Percentiles rank a stretch among this genome's conserved stretches.
Conservation (phyloP, 2,797 vertebrate species). For the Tiaroga cobitis region DNA sequence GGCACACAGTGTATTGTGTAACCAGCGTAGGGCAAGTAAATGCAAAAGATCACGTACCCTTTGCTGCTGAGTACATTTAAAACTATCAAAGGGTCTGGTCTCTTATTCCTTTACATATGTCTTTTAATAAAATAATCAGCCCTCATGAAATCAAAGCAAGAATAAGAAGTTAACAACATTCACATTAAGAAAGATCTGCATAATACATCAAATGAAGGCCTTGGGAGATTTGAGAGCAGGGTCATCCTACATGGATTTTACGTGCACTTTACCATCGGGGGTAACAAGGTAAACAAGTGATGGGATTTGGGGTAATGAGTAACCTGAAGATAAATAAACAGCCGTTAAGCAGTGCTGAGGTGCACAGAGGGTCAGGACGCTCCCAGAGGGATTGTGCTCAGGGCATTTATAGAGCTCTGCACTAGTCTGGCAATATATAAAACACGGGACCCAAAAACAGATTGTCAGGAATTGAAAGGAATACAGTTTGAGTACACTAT, state of each 20-base stretch:
- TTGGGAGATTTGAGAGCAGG: constrained; percentile 10
- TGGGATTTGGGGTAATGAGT: constrained; percentile 59
- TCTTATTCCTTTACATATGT: background rate
- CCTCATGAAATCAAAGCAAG: background rate
- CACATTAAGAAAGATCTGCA: background rate
- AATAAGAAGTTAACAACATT: background rate
- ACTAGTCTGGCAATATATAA: background rate
- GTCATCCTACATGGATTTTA: constrained; percentile 52
- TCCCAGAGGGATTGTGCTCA: constrained; percentile 11
- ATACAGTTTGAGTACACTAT: background rate
- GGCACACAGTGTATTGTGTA: background rate
- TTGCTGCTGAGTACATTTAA: background rate
- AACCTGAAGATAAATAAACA: constrained; percentile 54
- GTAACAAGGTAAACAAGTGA: constrained; percentile 48
- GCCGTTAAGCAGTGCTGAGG: constrained; percentile 17
- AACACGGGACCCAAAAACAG: background rate
- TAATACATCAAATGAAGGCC: constrained; percentile 37
- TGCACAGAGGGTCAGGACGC: constrained; percentile 43
- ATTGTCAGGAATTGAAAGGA: background rate
- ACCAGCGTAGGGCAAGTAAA: background rate
- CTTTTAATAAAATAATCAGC: constrained; percentile 11
- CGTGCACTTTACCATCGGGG: constrained; percentile 45
- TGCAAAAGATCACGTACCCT: background rate
- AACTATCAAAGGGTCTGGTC: background rate
- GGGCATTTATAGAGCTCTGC: background rate